Base-by-base conservation (phyloP, 2,113 vertebrate species). In the Bostrychus sinensis region DNA sequence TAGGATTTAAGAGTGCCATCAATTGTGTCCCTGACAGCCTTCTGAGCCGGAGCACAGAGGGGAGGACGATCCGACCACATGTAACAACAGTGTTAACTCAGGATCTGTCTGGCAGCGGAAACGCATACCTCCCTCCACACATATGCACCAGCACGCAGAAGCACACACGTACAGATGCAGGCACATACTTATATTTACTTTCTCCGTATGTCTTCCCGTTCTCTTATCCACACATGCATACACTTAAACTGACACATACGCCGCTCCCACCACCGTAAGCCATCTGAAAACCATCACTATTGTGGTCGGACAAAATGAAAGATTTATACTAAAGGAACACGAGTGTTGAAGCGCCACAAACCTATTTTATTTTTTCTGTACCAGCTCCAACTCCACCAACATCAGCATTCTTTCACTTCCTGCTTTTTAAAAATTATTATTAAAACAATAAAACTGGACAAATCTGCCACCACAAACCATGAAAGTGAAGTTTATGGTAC, bases 61-160 rank as follows among this genome's bases (percentile, higher is more conserved):
- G 88, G 81, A 82, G 75, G 81, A 86, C 74, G 67, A 80, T 81
- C 77, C 82, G 51, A 83, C 88, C 89, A 91, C 86, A 89, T 89
- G 89, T 91, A 89, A 89, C 89, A 90, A 90, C 89, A 91, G 86
- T 85, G 82, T 90, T 91, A 89, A 91, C 85, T 86, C 86, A 88
- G 63, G 66, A 84, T 84, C 75, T 86, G 86, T 88, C 89, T 86
- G 75, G 73, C 86, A 82, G 86, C 61, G 77, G 81, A 84, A 86
- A 78, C 61, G 46, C 86, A 88, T 86, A 74, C 84, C 80, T 88
- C 75, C 78, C 66, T 79, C 62, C 76, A 78, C 72, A 56, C 75
- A 77, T 77, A 79, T 82, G 71, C 37, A 11, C 72, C 46, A 56
- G 60, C 79, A 80, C 36, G 20, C 73, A 73, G 42, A 23, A 48